These are phyloP conservation scores for Clupea harengus DNA, from an alignment of 2,113 vertebrate genomes.

Conservation along the genomic window DNA sequence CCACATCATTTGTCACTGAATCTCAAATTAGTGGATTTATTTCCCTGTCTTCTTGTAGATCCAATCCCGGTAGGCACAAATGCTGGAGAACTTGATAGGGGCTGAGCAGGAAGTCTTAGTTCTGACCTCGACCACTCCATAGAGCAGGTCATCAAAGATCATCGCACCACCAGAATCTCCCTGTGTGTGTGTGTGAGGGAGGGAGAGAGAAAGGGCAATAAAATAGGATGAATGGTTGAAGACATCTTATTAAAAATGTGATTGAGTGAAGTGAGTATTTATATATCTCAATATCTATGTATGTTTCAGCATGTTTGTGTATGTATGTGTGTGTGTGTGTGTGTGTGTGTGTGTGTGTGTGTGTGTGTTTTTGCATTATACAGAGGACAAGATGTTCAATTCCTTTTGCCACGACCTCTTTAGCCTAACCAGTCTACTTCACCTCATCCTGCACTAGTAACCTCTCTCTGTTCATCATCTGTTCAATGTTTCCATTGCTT, in stretches of 20 bases:
- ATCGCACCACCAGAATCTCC: neutral
- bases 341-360: no score
- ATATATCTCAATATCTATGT: no score
- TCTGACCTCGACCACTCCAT: neutral
- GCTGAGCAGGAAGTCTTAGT: neutral
- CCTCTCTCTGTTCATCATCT: no score
- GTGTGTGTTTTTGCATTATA: no score
- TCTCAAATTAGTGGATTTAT: neutral
- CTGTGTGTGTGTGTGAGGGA: neutral
- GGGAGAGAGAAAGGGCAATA: neutral
- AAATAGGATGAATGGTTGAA: neutral
- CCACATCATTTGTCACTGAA: neutral
- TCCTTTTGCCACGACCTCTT: no score
- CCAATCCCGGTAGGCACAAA: neutral
- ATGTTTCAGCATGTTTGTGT: no score
- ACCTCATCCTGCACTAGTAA: no score
- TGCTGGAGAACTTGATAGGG: neutral
- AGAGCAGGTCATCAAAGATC: neutral
- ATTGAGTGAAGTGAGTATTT: neutral
- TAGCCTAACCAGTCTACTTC: no score
- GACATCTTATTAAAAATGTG: neutral
- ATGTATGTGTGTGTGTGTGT: no score
- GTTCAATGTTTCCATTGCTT: no score
- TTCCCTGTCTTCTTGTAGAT: neutral
- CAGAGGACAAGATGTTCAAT: no score